A percentile compares a stretch with the other conserved stretches of the same genome.
Evolutionary conservation across 1,140 invertebrate species (phyloP).

Genomic region (Mya arenaria): DNA sequence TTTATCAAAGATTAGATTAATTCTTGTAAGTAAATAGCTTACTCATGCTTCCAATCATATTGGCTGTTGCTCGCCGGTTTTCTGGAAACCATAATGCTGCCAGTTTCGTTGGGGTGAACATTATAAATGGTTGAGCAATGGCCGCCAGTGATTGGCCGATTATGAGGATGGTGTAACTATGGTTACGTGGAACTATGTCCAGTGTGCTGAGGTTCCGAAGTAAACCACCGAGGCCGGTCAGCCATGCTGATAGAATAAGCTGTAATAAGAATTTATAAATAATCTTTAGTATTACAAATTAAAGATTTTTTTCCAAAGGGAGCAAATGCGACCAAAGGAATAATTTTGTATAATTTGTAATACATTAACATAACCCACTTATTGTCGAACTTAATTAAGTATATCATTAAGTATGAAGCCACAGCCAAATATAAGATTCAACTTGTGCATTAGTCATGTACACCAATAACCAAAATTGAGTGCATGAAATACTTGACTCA

Average conservation of each 20-base stretch:
- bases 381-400: not conserved
- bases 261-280: slow-evolving; percentile 62
- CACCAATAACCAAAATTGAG: too few species aligned
- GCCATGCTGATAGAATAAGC: slow-evolving; percentile 80
- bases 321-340: too few species aligned
- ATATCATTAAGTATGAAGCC: not conserved
- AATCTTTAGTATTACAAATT: not conserved
- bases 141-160: slow-evolving; percentile 80
- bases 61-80: slow-evolving; percentile 79
- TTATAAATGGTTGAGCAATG: slow-evolving; percentile 81
- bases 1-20: too few species aligned
- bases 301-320: too few species aligned
- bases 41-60: slow-evolving; percentile 76
- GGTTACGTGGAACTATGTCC: slow-evolving; percentile 58
- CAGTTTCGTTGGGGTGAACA: slow-evolving; percentile 82
- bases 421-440: too few species aligned
- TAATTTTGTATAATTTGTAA: not conserved
- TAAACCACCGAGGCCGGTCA: slow-evolving; percentile 80
- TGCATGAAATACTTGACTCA: too few species aligned
- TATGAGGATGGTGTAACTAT: slow-evolving; percentile 68
- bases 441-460: too few species aligned
- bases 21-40: slow-evolving; percentile 27
- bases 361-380: not conserved
- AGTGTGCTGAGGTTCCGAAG: slow-evolving; percentile 78
- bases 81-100: slow-evolving; percentile 82